A percentile compares a stretch with the other conserved stretches of the same genome.
These are phyloP conservation scores for Aquatica leii DNA, from an alignment of 2,888 invertebrate species.

Conservation along the genomic window DNA sequence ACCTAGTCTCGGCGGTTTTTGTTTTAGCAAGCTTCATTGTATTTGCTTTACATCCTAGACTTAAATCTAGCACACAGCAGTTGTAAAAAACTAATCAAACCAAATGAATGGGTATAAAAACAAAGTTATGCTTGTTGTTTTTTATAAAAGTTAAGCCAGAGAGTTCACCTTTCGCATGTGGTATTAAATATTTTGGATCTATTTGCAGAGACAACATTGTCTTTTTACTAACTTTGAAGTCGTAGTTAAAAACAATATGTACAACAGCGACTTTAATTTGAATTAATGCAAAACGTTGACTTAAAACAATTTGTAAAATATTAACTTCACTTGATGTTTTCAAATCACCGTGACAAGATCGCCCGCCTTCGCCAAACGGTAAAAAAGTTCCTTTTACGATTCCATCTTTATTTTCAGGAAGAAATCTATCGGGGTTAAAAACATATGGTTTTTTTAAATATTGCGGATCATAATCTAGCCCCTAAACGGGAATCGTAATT, in stretches of 20 bases:
- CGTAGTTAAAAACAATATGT: neutral
- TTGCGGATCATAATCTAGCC: conserved; percentile 40
- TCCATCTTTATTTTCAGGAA: conserved; percentile 46
- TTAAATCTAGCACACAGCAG: too few species aligned
- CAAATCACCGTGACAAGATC: conserved; percentile 52
- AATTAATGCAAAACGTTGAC: conserved; percentile 3
- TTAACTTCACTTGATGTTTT: neutral
- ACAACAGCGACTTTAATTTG: conserved; percentile 4
- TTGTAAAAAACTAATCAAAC: too few species aligned
- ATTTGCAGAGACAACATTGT: conserved; percentile 10
- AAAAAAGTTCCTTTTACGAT: conserved; percentile 47
- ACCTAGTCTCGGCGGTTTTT: too few species aligned
- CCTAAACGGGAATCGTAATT: conserved; percentile 38
- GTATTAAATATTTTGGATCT: conserved; percentile 10
- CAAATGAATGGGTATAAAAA: too few species aligned
- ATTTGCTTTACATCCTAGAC: too few species aligned
- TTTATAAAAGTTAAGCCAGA: conserved; percentile 9
- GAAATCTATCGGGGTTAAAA: conserved; percentile 45
- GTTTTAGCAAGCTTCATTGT: too few species aligned
- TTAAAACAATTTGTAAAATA: neutral
- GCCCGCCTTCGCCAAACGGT: conserved; percentile 52
- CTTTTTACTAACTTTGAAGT: neutral
- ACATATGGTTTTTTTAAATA: conserved; percentile 41
- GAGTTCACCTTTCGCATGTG: conserved; percentile 1
- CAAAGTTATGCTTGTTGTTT: too few species aligned